Evolutionary conservation across 1,140 invertebrate genomes (phyloP), one percentile per base, ranked within the genome.

Genomic region (Drosophila leontia): DNA sequence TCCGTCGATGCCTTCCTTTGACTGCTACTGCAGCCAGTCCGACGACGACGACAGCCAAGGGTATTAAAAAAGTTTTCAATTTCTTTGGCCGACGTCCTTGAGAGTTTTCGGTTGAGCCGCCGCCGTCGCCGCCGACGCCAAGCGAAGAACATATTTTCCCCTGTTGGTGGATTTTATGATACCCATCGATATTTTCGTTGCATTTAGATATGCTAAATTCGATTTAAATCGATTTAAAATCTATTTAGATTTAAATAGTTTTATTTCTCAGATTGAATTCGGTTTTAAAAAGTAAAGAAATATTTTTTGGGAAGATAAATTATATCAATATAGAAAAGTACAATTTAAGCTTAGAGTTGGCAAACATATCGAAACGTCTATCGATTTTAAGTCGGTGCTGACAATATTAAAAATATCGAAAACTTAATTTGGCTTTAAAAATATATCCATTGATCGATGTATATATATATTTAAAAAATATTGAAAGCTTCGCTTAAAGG

Each of bases 11-110:
- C 29, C 47, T 48, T 57, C 47, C 13, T 74, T 74, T 61, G 29
- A 50, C 41, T 76, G 50, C 47, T 44, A 17, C 17, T 45, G 48
- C 62, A 45, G 34, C 42, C 61, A 45, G 41, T 53, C 57, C 64
- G 53, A 72, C 42, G 64, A 17, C 34, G 51, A 65, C 44, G 39
- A 47, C 51, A 70, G 71, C 41, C 61, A 67, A 44, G 75, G 75
- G 75, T 77, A 77, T 77, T 77, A 77, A 77, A 77, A 77, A 77
- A 77, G 74, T 77, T 77, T 77, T 77, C 63, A 77, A 69, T 77
- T 77, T 69, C 51, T 39, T 56, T 42, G 39, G 37, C 57, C 53
- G 50, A 12, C 50, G 55, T 26, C 65, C 75, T 44, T 62, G 39
- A 60, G 44, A 55, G 42, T 62, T 55, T 58, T 77, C 37, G 45